Percentiles rank a stretch among this genome's conserved stretches.
phyloP scores from a whole-genome alignment of 2,113 vertebrate genomes.

The Mugil cephalus region DNA sequence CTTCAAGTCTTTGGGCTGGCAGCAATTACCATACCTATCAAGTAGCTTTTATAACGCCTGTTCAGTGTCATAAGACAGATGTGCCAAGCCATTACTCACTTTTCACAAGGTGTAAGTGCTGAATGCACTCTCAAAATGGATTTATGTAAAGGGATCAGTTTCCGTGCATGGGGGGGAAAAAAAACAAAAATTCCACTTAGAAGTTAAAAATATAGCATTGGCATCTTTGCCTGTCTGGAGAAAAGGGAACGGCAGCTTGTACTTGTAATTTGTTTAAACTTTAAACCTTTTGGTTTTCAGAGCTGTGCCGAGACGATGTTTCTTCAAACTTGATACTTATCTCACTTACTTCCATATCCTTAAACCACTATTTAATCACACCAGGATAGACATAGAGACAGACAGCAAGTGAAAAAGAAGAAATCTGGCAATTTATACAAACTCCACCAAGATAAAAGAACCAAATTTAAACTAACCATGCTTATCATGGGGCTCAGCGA shows the following conservation, averaged over 20 bases:
- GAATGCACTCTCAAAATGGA: constrained; percentile 54
- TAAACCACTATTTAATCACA: not conserved
- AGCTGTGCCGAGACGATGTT: constrained; percentile 15
- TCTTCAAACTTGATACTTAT: not conserved
- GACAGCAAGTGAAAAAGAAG: not conserved
- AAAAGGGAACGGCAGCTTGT: constrained; percentile 9
- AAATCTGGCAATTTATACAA: too few species aligned
- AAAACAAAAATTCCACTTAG: constrained; percentile 23
- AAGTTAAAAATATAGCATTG: constrained; percentile 63
- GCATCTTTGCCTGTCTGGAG: constrained; percentile 15
- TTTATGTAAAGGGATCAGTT: constrained; percentile 52
- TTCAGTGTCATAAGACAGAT: constrained; percentile 58
- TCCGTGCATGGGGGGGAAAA: constrained; percentile 11
- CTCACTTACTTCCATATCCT: not conserved
- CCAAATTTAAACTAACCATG: too few species aligned
- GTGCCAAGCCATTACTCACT: constrained; percentile 63
- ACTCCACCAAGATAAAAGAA: too few species aligned
- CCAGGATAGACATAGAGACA: not conserved
- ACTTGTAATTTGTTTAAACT: constrained; percentile 36
- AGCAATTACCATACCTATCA: constrained; percentile 78
- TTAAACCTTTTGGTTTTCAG: constrained; percentile 25
- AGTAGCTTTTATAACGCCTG: constrained; percentile 69
- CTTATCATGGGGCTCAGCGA: not conserved
- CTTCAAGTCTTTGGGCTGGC: constrained; percentile 68
- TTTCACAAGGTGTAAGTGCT: constrained; percentile 53